Evolutionary conservation across 2,113 vertebrate genomes (phyloP), one percentile per base, ranked within the genome.

Genomic region (Nannospalax galili): DNA sequence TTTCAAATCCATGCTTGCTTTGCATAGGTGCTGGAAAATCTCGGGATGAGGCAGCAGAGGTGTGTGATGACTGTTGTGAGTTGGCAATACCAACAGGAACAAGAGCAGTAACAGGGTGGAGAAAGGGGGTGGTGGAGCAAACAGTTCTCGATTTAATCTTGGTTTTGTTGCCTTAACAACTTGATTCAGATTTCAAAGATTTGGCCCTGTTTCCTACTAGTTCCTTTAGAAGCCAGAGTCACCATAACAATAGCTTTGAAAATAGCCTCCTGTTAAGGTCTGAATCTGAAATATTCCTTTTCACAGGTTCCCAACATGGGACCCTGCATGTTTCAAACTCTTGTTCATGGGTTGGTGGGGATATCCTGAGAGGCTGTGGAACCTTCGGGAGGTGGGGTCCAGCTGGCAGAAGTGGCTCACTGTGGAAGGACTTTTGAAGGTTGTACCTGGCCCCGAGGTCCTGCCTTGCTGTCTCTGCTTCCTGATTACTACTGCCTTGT

Each of bases 111-210:
- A n/a, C 42, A 52, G 62, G 37, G 28, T 45, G 30, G 79, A 84
- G 45, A 58, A 40, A 88, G 72, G 32, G 37, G 88, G 40, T 0
- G 52, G 80, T 2, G 0, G 45, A 77, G 35, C 1, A 10, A 94
- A 79, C 58, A 6, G 80, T 85, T 93, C 62, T 88, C 88, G 72
- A 90, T 93, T 84, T 94, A 94, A 75, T 92, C 90, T 94, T 64
- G 42, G 26, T 84, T 74, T 94, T 74, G 77, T 97, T 96, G 90
- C 92, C 84, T 77, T 97, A 95, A 91, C 94, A 93, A 95, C 81
- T 92, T 88, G 88, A 92, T 93, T 15, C 28, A 79, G 77, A 40
- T 97, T 96, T 87, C 96, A 81, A 56, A 93, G 88, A 90, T 42
- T 45, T 75, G 52, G 45, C 14, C n/a, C 17, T 88, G 94, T 94